Base-by-base conservation (phyloP, 2,113 vertebrate genomes). In the Albula glossodonta region DNA sequence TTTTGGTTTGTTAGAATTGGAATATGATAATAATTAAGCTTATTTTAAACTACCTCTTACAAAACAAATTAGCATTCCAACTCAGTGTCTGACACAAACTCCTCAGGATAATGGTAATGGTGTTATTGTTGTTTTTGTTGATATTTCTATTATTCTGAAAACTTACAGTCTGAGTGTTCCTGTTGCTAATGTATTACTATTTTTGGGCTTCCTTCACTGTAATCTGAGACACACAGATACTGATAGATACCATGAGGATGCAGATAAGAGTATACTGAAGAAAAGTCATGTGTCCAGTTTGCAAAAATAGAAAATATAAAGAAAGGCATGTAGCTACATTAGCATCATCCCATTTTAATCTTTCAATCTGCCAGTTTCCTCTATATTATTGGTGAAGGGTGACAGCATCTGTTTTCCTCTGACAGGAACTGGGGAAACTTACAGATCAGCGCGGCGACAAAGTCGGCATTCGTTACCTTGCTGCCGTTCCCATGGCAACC, bases 401-500 rank as follows among this genome's bases (percentile, higher is more conserved):
- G 80, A 74, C 31, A 52, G 66, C 51, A 13, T 25, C 10, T 12
- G 74, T 66, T 81, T 78, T 51, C 78, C 10, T 0, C 78, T 77
- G 66, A 77, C 80, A 78, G 85, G 9, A 17, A 63, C 15, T 48
- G 7, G 15, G 52, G 52, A 82, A 82, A 57, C 19, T 60, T 56
- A 17, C n/a, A 53, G 80, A 83, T 57, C 56, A 19, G 53, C 2
- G 63, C 53, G 51, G 80, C 2, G 56, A 60, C 11, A 60, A 3
- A 56, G 22, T 57, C 53, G 19, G 52, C 48, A 12, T 49, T 84
- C 53, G 77, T 83, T 87, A 83, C 86, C 77, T 84, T 15, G 12
- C 41, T 0, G 11, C 83, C 2, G 93, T 94, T 95, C 85, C 93
- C 94, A 93, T 81, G 93, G 94, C 90, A 94, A 95, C 93, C 89